Conservation (phyloP, 2,797 vertebrate genomes). For the Sebastes diaconus region DNA sequence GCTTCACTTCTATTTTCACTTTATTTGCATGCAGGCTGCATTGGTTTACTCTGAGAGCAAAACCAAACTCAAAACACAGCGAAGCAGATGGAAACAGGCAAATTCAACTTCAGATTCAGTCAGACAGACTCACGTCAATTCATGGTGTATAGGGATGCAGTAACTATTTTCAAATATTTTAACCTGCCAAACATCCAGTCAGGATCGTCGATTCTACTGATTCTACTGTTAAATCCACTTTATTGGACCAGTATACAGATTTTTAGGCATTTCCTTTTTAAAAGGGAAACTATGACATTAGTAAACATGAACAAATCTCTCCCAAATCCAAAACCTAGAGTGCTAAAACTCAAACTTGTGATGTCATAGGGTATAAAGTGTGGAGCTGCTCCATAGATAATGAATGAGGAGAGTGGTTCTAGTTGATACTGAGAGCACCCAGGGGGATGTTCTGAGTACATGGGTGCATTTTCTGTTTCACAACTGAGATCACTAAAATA, state of each 20-base stretch:
- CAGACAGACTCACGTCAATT: background rate
- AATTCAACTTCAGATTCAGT: background rate
- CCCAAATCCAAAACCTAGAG: background rate
- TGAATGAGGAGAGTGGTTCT: too few relatives aligned
- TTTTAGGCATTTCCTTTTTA: background rate
- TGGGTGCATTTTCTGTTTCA: too few relatives aligned
- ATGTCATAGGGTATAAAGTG: too few relatives aligned
- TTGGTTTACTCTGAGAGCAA: background rate
- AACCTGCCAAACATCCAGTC: background rate
- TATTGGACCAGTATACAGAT: background rate
- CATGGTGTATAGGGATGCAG: background rate
- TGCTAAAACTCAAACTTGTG: too few relatives aligned
- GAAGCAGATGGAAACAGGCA: background rate
- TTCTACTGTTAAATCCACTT: background rate
- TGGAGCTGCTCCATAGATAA: background rate
- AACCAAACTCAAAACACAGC: background rate
- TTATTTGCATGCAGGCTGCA: slow-evolving; percentile 24
- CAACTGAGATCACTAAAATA: too few relatives aligned
- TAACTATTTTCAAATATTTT: background rate
- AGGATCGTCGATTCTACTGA: background rate
- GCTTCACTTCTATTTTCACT: background rate
- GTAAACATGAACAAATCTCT: background rate
- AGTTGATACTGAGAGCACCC: too few relatives aligned
- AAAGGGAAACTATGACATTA: background rate
- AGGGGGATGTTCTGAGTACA: too few relatives aligned